Conservation (phyloP, 1,140 invertebrate species). For the Drosophila repleta region DNA sequence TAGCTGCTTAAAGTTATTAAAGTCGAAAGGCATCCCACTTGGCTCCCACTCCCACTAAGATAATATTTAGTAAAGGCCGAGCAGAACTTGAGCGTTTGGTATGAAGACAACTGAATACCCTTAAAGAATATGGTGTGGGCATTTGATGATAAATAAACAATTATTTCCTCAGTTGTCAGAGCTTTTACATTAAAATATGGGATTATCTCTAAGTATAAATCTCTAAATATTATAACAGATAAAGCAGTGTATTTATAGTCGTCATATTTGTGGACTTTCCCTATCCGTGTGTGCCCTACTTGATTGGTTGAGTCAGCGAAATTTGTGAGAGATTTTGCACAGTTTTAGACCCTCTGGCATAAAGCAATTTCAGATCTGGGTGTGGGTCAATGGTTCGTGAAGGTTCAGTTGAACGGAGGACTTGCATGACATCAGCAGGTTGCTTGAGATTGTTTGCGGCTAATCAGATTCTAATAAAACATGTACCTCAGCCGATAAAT, state of each 20-base stretch:
- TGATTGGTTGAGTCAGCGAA: conserved; percentile 38
- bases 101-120: conserved; percentile 14
- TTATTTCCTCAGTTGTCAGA: too few relatives aligned
- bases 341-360: background rate
- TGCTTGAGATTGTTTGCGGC: conserved; percentile 28
- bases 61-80: conserved; percentile 40
- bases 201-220: too few relatives aligned
- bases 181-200: too few relatives aligned
- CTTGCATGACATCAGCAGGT: conserved; percentile 65
- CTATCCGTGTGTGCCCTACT: too few relatives aligned
- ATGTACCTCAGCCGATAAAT: background rate
- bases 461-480: conserved; percentile 36
- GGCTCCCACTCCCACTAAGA: conserved; percentile 20
- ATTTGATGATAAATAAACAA: too few relatives aligned
- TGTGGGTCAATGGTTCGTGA: conserved; percentile 36
- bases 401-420: conserved; percentile 63
- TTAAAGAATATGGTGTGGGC: background rate
- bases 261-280: background rate
- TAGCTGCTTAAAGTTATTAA: conserved; percentile 82
- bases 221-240: too few relatives aligned
- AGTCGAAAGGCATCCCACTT: conserved; percentile 45
- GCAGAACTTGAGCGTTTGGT: background rate
- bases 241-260: background rate
- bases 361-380: background rate
- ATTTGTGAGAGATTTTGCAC: conserved; percentile 24